Conservation (phyloP, 2,888 invertebrate species). For the Magallana nippona region DNA sequence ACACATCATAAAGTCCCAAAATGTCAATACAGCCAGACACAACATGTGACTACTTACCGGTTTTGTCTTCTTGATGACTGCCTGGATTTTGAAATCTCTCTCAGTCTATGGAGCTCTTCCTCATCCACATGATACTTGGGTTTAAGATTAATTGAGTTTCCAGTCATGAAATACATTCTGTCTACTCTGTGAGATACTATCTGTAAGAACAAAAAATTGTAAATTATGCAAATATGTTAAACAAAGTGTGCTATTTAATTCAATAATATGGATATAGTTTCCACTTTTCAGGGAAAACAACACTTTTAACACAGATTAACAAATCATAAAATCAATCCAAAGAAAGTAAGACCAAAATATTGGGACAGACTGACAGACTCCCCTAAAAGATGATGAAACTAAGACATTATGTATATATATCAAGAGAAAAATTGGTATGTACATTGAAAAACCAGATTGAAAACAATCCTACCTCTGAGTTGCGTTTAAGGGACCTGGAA, state of each 20-base stretch:
- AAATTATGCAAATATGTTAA: too few species aligned
- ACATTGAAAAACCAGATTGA: background rate
- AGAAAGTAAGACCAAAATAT: too few species aligned
- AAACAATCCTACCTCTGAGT: constrained; percentile 63
- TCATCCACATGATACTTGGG: constrained; percentile 61
- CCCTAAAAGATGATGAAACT: too few species aligned
- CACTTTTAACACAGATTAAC: background rate
- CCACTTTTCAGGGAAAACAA: too few species aligned
- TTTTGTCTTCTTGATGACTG: constrained; percentile 29
- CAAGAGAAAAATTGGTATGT: background rate
- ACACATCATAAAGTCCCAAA: background rate
- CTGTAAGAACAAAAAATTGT: background rate
- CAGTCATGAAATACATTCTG: constrained; percentile 67
- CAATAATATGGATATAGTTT: too few species aligned
- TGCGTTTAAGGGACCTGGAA: constrained; percentile 65
- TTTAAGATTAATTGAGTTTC: constrained; percentile 59
- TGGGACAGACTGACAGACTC: too few species aligned
- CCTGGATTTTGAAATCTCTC: constrained; percentile 56
- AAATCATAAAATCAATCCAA: too few species aligned
- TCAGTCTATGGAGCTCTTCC: constrained; percentile 55
- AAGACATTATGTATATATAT: too few species aligned
- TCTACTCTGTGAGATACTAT: constrained; percentile 64
- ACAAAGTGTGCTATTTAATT: too few species aligned
- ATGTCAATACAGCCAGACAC: background rate
- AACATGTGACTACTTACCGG: constrained; percentile 37